Evolutionary conservation across 2,888 invertebrate species (phyloP).

Genomic region (Lymantria dispar): DNA sequence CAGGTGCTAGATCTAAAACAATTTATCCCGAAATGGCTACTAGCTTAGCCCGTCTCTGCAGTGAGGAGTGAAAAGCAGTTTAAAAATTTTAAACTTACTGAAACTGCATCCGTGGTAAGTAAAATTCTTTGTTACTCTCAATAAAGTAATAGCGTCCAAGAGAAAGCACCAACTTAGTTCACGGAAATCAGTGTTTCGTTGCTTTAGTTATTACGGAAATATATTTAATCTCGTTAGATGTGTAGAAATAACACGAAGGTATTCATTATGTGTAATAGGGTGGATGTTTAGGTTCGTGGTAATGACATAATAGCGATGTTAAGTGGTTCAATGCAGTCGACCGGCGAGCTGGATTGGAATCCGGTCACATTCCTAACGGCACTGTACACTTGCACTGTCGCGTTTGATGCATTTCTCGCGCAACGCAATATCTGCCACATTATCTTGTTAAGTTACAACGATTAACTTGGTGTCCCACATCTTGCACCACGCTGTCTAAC

Average conservation of each 20-base stretch:
- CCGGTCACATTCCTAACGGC: slow-evolving; percentile 74
- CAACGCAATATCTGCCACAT: slow-evolving; percentile 25
- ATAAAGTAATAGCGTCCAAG: too few species aligned
- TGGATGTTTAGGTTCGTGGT: slow-evolving; percentile 62
- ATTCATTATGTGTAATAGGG: slow-evolving; percentile 25
- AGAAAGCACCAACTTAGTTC: too few species aligned
- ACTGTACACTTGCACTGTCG: slow-evolving; percentile 59
- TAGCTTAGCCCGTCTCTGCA: too few species aligned
- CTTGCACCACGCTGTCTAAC: slow-evolving; percentile 27
- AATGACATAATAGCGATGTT: slow-evolving; percentile 68
- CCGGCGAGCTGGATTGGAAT: slow-evolving; percentile 56
- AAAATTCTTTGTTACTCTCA: too few species aligned
- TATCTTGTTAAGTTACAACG: slow-evolving; percentile 40
- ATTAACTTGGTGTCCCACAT: slow-evolving; percentile 31
- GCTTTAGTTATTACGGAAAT: not conserved
- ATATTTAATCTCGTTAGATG: not conserved
- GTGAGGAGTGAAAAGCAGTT: too few species aligned
- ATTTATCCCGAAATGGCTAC: too few species aligned
- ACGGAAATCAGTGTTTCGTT: too few species aligned
- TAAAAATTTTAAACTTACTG: too few species aligned
- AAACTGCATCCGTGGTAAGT: too few species aligned
- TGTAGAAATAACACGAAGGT: slow-evolving; percentile 1
- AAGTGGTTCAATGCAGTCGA: slow-evolving; percentile 60
- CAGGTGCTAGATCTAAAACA: too few species aligned
- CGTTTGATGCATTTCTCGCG: slow-evolving; percentile 49